Evolutionary conservation across 2,888 invertebrate genomes (phyloP).

Genomic region (Cephus pulcher): DNA sequence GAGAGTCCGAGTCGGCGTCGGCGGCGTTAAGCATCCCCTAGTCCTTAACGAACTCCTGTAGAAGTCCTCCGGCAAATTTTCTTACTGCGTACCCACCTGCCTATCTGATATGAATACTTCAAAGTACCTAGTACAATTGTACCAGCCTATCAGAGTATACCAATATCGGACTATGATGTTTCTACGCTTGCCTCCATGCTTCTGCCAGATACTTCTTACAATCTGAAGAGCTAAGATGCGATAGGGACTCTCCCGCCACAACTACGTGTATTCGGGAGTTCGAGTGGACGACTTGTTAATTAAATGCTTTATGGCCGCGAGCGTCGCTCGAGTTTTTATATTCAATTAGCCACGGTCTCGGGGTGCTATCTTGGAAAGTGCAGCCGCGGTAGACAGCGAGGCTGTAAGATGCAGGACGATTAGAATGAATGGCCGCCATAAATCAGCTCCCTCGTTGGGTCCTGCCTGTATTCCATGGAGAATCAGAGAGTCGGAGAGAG

Average conservation of each 20-base stretch:
- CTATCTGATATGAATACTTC: not conserved
- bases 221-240: not conserved
- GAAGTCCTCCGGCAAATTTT: not conserved
- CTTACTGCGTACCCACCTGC: not conserved
- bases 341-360: conserved; percentile 56
- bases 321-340: conserved; percentile 58
- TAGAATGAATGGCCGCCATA: conserved; percentile 61
- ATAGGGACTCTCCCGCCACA: not conserved
- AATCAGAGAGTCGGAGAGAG: not conserved
- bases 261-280: not conserved
- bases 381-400: conserved; percentile 49
- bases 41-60: not conserved
- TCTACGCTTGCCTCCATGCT: not conserved
- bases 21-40: not conserved
- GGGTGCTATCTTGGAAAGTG: conserved; percentile 50
- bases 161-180: not conserved
- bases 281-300: conserved; percentile 46
- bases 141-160: not conserved
- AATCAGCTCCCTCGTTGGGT: conserved; percentile 55
- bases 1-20: not conserved
- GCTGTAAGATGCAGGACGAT: conserved; percentile 58
- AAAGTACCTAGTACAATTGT: not conserved
- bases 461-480: conserved; percentile 24
- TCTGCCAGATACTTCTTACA: not conserved
- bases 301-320: conserved; percentile 57